Base-by-base conservation (phyloP, 2,113 vertebrate species). In the Taxidea taxus region DNA sequence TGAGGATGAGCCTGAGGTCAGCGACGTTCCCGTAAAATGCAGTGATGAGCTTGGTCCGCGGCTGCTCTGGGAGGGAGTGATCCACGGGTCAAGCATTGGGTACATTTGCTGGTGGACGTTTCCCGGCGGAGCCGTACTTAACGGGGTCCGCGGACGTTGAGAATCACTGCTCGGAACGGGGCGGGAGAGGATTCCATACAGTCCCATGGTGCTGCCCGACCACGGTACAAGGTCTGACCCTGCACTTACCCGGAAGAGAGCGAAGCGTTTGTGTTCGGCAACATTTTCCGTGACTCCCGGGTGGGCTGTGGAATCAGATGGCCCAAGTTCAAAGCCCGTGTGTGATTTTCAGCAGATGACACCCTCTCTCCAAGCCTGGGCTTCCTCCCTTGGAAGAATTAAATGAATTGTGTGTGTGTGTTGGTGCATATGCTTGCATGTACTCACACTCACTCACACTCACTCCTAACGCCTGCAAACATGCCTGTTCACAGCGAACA, bases 151-250 rank as follows among this genome's bases (percentile, higher is more conserved):
- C 0, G 14, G 89, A 34, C 47, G 34, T 3, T 2, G 56, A 64
- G 37, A 25, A 7, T 11, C 47, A 54, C 9, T 5, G 23, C 39
- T 68, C 14, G 2, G 3, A 4, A 47, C 49, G 1, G 56, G 3
- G 31, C 25, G 6, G 7, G 39, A 3, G 23, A 31, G 11, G 4
- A 1, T 3, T 9, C 34, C 25, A 13, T 0, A 3, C 18, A 14
- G 8, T 5, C 0, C 4, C 12, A 42, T 7, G 37, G 2, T 0
- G 7, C 7, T 5, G 4, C 23, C 4, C 29, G 47, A 2, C 4
- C 13, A 3, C 37, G 23, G 2, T 20, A 14, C 66, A 10, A 16
- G 29, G 23, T 18, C 4, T 16, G 44, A 66, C 42, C 3, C 31
- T 42, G 8, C 7, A 7, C 25, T 23, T 6, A 10, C 37, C 5